Conservation (phyloP, 2,888 invertebrate genomes). For the Gymnoscelis rufifasciata region DNA sequence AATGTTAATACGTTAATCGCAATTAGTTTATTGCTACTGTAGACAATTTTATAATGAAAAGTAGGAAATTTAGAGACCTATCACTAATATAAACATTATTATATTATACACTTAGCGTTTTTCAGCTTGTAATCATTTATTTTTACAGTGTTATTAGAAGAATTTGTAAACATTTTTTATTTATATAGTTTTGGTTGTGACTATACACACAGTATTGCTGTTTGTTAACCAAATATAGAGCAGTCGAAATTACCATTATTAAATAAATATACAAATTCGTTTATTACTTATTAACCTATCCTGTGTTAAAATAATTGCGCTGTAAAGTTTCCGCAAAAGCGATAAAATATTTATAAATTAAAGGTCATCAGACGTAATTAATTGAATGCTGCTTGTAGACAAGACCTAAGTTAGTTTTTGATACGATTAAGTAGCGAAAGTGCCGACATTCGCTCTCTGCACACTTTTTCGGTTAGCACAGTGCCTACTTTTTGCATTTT, state of each 20-base stretch:
- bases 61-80: conserved; percentile 21
- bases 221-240: conserved; percentile 58
- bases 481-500: too few species aligned
- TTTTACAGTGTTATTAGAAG: conserved; percentile 34
- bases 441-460: too few species aligned
- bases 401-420: too few species aligned
- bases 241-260: conserved; percentile 26
- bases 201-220: conserved; percentile 48
- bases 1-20: conserved; percentile 58
- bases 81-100: conserved; percentile 20
- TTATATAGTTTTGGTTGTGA: conserved; percentile 51
- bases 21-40: conserved; percentile 46
- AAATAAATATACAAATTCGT: conserved; percentile 12
- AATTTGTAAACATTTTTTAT: conserved; percentile 31
- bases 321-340: too few species aligned
- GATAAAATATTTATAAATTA: too few species aligned
- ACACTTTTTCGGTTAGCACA: too few species aligned
- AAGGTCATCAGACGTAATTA: too few species aligned
- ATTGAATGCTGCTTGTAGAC: too few species aligned
- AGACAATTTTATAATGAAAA: conserved; percentile 62
- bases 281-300: conserved; percentile 1
- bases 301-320: too few species aligned
- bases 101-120: conserved; percentile 33
- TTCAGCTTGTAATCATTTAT: conserved; percentile 31
- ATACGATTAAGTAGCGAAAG: too few species aligned